These are phyloP conservation scores for Thamnophis sirtalis DNA, from an alignment of 2,113 vertebrate species.

Conservation along the genomic window DNA sequence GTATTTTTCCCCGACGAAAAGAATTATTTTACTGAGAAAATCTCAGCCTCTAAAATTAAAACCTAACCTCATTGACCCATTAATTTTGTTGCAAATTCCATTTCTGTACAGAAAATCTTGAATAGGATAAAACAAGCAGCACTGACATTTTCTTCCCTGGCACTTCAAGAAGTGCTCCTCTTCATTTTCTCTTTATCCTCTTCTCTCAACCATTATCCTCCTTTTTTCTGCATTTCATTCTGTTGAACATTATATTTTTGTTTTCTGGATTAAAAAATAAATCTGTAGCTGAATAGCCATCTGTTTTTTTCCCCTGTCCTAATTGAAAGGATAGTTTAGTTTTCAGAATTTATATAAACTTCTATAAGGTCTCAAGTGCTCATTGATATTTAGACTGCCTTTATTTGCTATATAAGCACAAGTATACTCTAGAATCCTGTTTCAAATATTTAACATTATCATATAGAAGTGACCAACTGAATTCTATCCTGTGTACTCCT, in stretches of 20 bases:
- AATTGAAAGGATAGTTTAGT: background rate
- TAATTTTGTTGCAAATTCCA: background rate
- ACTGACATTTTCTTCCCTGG: background rate
- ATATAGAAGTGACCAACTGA: background rate
- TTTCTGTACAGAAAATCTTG: background rate
- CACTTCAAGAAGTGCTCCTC: background rate
- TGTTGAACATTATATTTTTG: background rate
- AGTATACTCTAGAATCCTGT: background rate
- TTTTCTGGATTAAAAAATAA: background rate
- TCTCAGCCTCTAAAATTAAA: background rate
- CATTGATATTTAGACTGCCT: background rate
- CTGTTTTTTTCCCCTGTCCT: background rate
- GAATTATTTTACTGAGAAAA: background rate
- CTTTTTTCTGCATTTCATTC: background rate
- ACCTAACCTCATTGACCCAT: background rate
- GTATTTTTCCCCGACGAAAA: background rate
- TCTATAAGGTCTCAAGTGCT: background rate
- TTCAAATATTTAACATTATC: background rate
- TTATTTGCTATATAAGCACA: no score
- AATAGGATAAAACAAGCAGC: background rate
- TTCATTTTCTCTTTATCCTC: background rate
- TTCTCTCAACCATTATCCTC: background rate
- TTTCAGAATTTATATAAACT: background rate
- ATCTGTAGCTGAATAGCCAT: background rate
- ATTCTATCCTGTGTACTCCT: background rate